Base-by-base conservation (phyloP, 1,140 invertebrate genomes). In the Ceratina calcarata region DNA sequence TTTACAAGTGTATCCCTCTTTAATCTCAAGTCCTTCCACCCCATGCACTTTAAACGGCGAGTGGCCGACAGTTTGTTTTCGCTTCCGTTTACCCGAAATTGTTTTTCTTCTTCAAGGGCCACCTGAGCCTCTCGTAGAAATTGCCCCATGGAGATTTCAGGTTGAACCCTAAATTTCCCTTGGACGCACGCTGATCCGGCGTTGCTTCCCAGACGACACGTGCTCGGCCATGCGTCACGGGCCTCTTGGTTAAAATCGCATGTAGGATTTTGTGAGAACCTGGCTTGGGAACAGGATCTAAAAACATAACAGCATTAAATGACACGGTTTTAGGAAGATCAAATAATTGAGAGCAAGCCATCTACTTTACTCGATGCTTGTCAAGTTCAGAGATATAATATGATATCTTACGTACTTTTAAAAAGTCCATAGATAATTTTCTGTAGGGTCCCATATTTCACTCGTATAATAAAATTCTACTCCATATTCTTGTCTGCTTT, bases 161-260 rank as follows among this genome's bases (percentile, higher is more conserved):
- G 60, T 66, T n/a, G 10, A 32, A 20, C 51, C 27, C 1, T 16
- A 76, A 75, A 53, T 53, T 57, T 71, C 4, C 3, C 51, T 51
- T 20, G n/a, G 1, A 13, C 24, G 45, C 53, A 45, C 57, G 37
- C 67, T 69, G 18, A 45, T 27, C 53, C 18, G 18, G n/a, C 27
- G 18, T 64, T 61, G 66, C 74, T 78, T 83, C 80, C 69, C 61
- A 78, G 45, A 8, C 20, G 1, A 85, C 78, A 84, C 73, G 61
- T 84, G 72, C 77, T 67, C 49, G 32, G 55, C 62, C 64, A 69
- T 78, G 74, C n/a, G 83, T 80, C 1, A 53, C 57, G 61, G 24
- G 1, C 37, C 66, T 22, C 24, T 32, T 61, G 37, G 32, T 58
- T 37, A 60, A 73, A 74, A 58, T 79, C 51, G 49, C 18, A 49